These are phyloP conservation scores for Oreohelix idahoensis DNA, from an alignment of 1,140 invertebrate species.

Conservation along the genomic window DNA sequence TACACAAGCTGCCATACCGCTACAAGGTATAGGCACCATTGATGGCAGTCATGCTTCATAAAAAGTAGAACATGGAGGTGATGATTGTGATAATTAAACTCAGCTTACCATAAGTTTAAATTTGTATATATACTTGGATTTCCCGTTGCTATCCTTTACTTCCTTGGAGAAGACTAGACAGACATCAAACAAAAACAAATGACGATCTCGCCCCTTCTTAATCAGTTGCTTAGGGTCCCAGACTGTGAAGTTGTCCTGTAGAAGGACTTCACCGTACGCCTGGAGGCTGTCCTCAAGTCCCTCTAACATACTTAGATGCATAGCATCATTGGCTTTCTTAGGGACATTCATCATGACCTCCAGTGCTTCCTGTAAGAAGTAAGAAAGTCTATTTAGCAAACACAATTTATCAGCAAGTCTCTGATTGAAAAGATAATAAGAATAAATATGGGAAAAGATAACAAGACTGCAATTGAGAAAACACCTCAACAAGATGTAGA, in stretches of 20 bases:
- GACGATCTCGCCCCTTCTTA: slow-evolving; percentile 93
- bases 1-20: too few relatives aligned
- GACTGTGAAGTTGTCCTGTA: slow-evolving; percentile 91
- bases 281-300: slow-evolving; percentile 86
- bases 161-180: slow-evolving; percentile 98
- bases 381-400: too few relatives aligned
- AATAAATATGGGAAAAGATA: too few relatives aligned
- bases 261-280: slow-evolving; percentile 74
- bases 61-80: too few relatives aligned
- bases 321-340: slow-evolving; percentile 99
- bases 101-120: slow-evolving; percentile 90
- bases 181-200: slow-evolving; percentile 98
- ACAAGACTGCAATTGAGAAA: too few relatives aligned
- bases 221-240: slow-evolving; percentile 98
- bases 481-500: too few relatives aligned
- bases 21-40: too few relatives aligned
- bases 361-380: slow-evolving; percentile 74
- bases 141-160: slow-evolving; percentile 94
- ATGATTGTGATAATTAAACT: too few relatives aligned
- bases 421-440: too few relatives aligned
- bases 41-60: too few relatives aligned
- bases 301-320: slow-evolving; percentile 97
- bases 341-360: slow-evolving; percentile 99
- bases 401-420: too few relatives aligned
- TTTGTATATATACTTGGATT: slow-evolving; percentile 95